Percentiles rank a stretch among this genome's conserved stretches.
Conservation (phyloP, 2,797 vertebrate genomes). For the Macropodus opercularis region DNA sequence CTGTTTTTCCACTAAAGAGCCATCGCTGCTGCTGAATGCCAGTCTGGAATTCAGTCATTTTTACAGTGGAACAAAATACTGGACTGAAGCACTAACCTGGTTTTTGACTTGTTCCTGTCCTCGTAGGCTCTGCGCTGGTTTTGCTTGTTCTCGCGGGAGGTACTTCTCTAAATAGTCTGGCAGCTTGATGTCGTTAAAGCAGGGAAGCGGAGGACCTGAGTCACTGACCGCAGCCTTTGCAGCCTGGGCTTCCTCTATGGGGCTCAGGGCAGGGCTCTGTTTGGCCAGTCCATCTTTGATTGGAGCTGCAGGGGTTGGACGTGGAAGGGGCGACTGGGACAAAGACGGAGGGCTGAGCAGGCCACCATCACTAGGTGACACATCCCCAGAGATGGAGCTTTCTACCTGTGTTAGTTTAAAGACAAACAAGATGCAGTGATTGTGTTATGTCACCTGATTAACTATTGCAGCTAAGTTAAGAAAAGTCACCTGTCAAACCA, state of each 20-base stretch:
- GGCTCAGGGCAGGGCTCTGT: conserved; percentile 16
- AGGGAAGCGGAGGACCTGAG: conserved; percentile 75
- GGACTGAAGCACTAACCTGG: conserved; percentile 67
- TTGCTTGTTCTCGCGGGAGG: conserved; percentile 75
- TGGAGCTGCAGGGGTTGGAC: conserved; percentile 23
- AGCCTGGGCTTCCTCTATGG: conserved; percentile 47
- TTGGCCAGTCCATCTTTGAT: conserved; percentile 24
- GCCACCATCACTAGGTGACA: conserved; percentile 48
- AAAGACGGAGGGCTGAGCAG: conserved; percentile 38
- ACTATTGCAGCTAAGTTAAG: too few species aligned
- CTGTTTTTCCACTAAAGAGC: too few species aligned
- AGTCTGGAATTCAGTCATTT: background rate
- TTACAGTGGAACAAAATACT: conserved; percentile 1
- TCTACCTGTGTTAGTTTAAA: conserved; percentile 36
- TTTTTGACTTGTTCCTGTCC: conserved; percentile 56
- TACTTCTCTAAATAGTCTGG: conserved; percentile 86
- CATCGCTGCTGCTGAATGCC: too few species aligned
- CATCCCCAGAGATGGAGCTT: conserved; percentile 40
- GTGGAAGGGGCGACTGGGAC: conserved; percentile 27
- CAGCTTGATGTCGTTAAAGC: conserved; percentile 83
- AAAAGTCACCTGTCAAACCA: conserved; percentile 8
- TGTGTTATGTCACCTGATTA: too few species aligned
- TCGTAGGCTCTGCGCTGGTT: conserved; percentile 66
- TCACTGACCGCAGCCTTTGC: conserved; percentile 62
- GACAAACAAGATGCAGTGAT: too few species aligned